Evolutionary conservation across 2,113 vertebrate species (phyloP).

Genomic region (Orycteropus afer): DNA sequence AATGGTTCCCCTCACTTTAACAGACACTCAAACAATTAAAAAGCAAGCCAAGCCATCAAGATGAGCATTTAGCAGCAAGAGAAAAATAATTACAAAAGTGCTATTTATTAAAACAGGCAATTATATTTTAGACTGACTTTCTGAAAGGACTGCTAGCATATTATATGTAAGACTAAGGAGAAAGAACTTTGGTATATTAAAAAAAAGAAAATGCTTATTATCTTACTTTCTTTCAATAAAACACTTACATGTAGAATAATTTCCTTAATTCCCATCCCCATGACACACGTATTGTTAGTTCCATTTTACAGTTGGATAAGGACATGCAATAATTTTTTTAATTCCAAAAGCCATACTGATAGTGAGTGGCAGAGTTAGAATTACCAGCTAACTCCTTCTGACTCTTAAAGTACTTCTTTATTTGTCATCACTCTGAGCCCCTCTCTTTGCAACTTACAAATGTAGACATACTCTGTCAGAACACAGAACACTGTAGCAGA

Average conservation of each 20-base stretch:
- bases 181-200: background rate
- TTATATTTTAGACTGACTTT: slow-evolving; percentile 59
- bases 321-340: background rate
- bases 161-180: background rate
- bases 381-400: background rate
- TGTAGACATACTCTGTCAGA: background rate
- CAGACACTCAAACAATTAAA: slow-evolving; percentile 44
- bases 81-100: slow-evolving; percentile 69
- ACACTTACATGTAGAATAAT: background rate
- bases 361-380: background rate
- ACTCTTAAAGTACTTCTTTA: background rate
- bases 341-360: background rate
- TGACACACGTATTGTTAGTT: background rate
- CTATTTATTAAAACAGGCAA: slow-evolving; percentile 59
- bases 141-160: slow-evolving; percentile 28
- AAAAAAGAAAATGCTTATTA: background rate
- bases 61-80: slow-evolving; percentile 61
- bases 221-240: background rate
- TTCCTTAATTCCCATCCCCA: background rate
- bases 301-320: background rate
- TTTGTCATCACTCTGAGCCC: background rate
- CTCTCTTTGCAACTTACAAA: background rate
- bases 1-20: slow-evolving; percentile 21
- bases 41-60: slow-evolving; percentile 57
- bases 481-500: background rate